Evolutionary conservation across 2,888 invertebrate genomes (phyloP).

Genomic region (Acanthosepion esculentum): DNA sequence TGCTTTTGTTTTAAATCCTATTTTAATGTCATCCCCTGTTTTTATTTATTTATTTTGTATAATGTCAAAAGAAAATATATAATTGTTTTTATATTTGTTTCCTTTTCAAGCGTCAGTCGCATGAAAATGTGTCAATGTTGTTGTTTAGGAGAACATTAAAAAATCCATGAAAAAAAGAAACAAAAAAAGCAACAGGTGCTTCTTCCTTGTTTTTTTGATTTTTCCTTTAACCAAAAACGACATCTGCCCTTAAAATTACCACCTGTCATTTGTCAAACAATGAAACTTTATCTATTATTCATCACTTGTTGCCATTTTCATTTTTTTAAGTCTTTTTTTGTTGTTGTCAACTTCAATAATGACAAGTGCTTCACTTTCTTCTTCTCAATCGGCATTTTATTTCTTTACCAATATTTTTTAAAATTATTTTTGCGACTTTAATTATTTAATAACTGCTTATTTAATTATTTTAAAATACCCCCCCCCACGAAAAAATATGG

Average conservation of each 20-base stretch:
- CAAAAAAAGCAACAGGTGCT: background rate
- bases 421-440: too few relatives aligned
- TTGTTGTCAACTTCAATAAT: background rate
- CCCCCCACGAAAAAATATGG: too few relatives aligned
- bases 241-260: background rate
- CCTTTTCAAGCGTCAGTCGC: background rate
- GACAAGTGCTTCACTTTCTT: background rate
- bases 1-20: background rate
- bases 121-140: background rate
- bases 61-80: background rate
- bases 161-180: background rate
- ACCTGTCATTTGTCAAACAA: background rate
- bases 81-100: background rate
- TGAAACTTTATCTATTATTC: background rate
- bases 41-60: background rate
- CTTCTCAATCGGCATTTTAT: background rate
- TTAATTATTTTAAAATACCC: too few relatives aligned
- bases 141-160: background rate
- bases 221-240: background rate
- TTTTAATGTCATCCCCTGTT: background rate
- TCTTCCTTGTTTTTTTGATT: background rate
- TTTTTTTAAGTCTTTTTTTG: too few relatives aligned
- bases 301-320: background rate
- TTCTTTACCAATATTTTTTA: too few relatives aligned
- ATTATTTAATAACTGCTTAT: too few relatives aligned